These are phyloP conservation scores for Balearica regulorum DNA, from an alignment of 2,797 vertebrate species.

Conservation along the genomic window DNA sequence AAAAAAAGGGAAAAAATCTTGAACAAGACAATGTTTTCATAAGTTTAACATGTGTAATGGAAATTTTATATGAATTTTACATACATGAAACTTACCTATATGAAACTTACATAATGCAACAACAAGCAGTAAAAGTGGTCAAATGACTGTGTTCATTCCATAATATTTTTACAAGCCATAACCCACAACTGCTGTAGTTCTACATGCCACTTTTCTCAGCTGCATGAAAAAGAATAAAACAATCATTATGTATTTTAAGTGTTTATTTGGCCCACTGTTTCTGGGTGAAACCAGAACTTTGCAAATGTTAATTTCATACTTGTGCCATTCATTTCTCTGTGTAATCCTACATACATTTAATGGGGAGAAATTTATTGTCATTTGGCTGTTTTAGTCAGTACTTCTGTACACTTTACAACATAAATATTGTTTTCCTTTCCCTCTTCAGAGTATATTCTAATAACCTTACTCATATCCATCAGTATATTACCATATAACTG, in stretches of 20 bases:
- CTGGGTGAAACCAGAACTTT: neutral
- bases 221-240: neutral
- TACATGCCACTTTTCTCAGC: neutral
- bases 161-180: slow-evolving; percentile 1
- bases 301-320: neutral
- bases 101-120: neutral
- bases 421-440: neutral
- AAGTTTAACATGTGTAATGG: neutral
- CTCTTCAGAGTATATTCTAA: neutral
- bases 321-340: neutral
- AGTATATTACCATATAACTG: neutral
- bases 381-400: neutral
- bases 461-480: neutral
- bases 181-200: neutral
- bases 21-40: neutral
- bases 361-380: neutral
- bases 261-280: neutral
- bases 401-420: neutral
- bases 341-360: neutral
- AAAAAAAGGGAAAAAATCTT: neutral
- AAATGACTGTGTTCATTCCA: neutral
- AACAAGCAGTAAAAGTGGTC: slow-evolving; percentile 6
- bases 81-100: neutral
- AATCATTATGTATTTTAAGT: neutral
- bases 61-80: neutral